Conservation (phyloP, 2,797 vertebrate species). For the Platyrinchus mystaceus region DNA sequence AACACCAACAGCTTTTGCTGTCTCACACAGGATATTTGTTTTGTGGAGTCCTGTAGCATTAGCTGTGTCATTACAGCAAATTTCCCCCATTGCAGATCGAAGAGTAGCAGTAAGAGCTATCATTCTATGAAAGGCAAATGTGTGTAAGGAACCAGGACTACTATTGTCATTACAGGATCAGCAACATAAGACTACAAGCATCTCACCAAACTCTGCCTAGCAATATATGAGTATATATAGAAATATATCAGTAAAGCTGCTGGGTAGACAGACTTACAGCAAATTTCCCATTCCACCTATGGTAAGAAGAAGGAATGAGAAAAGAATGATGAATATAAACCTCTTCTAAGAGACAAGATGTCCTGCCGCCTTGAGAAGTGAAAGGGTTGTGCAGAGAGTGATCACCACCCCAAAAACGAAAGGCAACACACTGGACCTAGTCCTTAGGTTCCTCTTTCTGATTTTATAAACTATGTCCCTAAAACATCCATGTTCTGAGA, state of each 20-base stretch:
- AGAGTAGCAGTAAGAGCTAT: background rate
- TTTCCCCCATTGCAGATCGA: background rate
- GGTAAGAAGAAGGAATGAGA: background rate
- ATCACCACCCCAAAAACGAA: background rate
- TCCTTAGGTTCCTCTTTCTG: background rate
- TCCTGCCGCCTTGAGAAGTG: background rate
- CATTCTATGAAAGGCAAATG: background rate
- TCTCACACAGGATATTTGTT: background rate
- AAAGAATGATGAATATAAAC: background rate
- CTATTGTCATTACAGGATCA: background rate
- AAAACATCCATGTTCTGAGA: background rate
- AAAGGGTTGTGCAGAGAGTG: background rate
- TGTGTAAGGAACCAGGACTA: background rate
- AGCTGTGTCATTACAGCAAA: background rate
- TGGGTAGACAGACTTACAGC: background rate
- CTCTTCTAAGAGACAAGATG: background rate
- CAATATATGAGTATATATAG: fast-evolving
- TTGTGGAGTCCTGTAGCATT: background rate
- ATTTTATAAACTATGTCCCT: background rate
- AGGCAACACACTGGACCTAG: background rate
- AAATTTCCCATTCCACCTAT: background rate
- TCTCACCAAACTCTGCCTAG: background rate
- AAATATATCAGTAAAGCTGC: fast-evolving
- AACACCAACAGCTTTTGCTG: background rate
- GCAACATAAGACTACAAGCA: background rate